Evolutionary conservation across 2,113 vertebrate species (phyloP).

Genomic region (Machaerirhynchus nigripectus): DNA sequence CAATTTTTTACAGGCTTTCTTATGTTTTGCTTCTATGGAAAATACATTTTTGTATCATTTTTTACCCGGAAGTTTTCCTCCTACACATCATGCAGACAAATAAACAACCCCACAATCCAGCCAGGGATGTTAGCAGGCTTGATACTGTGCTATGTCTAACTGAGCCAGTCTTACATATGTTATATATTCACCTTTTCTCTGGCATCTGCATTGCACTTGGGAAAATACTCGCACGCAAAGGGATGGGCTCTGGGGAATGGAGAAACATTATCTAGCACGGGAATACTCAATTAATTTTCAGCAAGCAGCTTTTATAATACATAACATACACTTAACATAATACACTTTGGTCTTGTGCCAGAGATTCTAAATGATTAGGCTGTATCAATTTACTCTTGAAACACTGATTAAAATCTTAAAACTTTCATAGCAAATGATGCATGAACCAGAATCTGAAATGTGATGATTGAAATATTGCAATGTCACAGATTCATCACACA

Average conservation of each 20-base stretch:
- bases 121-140: conserved; percentile 13
- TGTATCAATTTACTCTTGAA: conserved; percentile 70
- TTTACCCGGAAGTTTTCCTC: background rate
- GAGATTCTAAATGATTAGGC: conserved; percentile 65
- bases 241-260: conserved; percentile 58
- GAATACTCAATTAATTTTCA: conserved; percentile 70
- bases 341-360: conserved; percentile 60
- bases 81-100: conserved; percentile 18
- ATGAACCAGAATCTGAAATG: conserved; percentile 69
- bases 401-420: conserved; percentile 70
- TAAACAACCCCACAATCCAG: conserved; percentile 19
- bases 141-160: conserved; percentile 19
- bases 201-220: conserved; percentile 69
- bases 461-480: conserved; percentile 69
- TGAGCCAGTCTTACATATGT: conserved; percentile 61
- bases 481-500: conserved; percentile 63
- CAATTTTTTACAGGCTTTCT: background rate
- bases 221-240: conserved; percentile 66
- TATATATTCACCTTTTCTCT: conserved; percentile 69
- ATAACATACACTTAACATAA: conserved; percentile 68
- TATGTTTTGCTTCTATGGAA: background rate
- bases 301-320: conserved; percentile 67
- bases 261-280: conserved; percentile 68
- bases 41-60: background rate
- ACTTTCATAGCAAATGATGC: conserved; percentile 67